These are phyloP conservation scores for Xiphorhynchus erythropygius DNA, from an alignment of 2,797 vertebrate species.

Conservation along the genomic window DNA sequence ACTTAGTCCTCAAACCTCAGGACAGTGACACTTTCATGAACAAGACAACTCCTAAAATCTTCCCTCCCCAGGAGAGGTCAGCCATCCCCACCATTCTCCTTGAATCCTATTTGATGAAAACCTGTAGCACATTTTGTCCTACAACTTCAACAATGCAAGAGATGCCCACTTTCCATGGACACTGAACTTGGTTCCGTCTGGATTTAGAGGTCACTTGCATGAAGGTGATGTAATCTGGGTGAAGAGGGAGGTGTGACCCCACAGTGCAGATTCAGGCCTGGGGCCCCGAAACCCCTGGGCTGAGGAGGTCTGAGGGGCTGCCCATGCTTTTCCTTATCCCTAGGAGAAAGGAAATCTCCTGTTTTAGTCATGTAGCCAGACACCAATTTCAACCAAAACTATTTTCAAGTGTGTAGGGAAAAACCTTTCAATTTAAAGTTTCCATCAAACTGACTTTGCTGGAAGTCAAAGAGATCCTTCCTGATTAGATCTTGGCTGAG, in stretches of 20 bases:
- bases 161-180: neutral
- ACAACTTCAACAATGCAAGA: neutral
- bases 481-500: slow-evolving; percentile 63
- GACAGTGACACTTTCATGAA: accelerated
- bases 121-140: neutral
- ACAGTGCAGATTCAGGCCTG: neutral
- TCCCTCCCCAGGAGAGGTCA: neutral
- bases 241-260: neutral
- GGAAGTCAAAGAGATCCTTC: slow-evolving; percentile 60
- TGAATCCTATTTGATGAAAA: neutral
- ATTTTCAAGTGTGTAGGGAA: neutral
- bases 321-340: neutral
- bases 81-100: neutral
- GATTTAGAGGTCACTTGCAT: neutral
- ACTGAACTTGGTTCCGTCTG: neutral
- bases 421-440: slow-evolving; percentile 60
- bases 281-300: neutral
- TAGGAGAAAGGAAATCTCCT: neutral
- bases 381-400: neutral
- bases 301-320: neutral
- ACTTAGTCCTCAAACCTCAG: neutral
- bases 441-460: slow-evolving; percentile 57
- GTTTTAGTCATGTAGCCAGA: neutral
- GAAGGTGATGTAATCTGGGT: neutral
- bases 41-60: neutral